Evolutionary conservation across 2,888 invertebrate species (phyloP), one percentile per base, ranked within the genome.

Genomic region (Papilio demoleus): DNA sequence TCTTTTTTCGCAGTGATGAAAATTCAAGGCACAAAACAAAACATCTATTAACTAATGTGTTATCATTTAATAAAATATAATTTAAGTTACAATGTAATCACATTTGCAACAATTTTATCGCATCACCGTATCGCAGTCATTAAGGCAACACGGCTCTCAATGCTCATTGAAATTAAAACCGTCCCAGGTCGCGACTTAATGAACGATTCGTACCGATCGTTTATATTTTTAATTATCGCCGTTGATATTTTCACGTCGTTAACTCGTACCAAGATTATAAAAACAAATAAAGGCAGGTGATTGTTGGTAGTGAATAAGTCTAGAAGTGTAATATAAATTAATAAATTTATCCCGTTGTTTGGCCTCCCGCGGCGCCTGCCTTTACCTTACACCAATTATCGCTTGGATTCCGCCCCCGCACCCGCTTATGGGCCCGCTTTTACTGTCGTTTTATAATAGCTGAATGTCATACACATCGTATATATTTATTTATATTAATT

Each of bases 211-310:
- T 76, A 72, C 74, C 76, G 78, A 85, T 80, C 83, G 84, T 88
- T 88, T 86, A 86, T 86, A 80, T 88, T 88, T 88, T 88, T 89
- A 90, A 91, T 91, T 87, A 87, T 83, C 85, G 85, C 83, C 85
- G 85, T 86, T 88, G 84, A 88, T 89, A 87, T 90, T 91, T 90
- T 90, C 88, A 88, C 88, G 82, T 90, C 88, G 87, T 92, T 42
- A 42, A 17, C 17, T 79, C 84, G 85, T 86, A 84, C 81, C 78
- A 81, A 84, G 82, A 84, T 88, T 88, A 88, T 87, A 84, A 88
- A 82, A 90, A 87, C 85, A 88, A 90, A 90, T 86, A 88, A 84
- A 86, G 90, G 89, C 92, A 92, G 90, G 88, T 90, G 89, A 88
- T 83, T 84, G 84, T 81, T 80, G 82, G 86, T 78, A 83, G 83